These are phyloP conservation scores for Drosophila ficusphila DNA, from an alignment of 1,140 invertebrate species.

Conservation along the genomic window DNA sequence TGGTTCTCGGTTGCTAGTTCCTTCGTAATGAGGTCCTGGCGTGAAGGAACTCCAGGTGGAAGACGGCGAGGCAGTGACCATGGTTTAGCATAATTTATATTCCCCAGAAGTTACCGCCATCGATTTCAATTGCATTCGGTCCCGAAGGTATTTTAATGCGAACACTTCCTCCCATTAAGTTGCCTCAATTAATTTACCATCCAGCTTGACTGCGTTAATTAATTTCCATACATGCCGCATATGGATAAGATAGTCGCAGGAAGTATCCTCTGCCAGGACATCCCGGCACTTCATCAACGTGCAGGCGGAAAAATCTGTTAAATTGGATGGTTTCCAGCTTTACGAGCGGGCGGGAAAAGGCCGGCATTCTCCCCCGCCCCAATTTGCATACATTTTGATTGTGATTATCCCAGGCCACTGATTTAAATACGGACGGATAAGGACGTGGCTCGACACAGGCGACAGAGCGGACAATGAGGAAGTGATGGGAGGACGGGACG, in stretches of 20 bases:
- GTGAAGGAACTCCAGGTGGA: not conserved
- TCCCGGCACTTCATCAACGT: slow-evolving; percentile 40
- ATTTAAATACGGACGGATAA: slow-evolving; percentile 66
- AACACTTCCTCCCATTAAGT: slow-evolving; percentile 43
- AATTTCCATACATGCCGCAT: slow-evolving; percentile 48
- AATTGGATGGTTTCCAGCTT: slow-evolving; percentile 66
- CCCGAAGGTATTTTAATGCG: slow-evolving; percentile 20
- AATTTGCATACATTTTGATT: slow-evolving; percentile 79
- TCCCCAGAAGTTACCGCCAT: slow-evolving; percentile 1
- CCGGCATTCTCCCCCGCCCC: slow-evolving; percentile 44
- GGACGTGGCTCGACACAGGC: slow-evolving; percentile 12
- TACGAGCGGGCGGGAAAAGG: slow-evolving; percentile 25
- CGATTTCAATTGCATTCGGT: slow-evolving; percentile 5
- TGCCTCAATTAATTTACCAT: slow-evolving; percentile 51
- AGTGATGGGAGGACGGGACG: no score
- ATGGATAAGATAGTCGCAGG: slow-evolving; percentile 7
- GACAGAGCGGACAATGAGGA: slow-evolving; percentile 15
- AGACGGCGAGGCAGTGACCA: slow-evolving; percentile 11
- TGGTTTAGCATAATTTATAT: slow-evolving; percentile 45
- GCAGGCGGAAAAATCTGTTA: slow-evolving; percentile 60
- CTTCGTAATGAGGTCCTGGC: slow-evolving; percentile 38
- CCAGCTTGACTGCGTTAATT: slow-evolving; percentile 65
- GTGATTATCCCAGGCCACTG: slow-evolving; percentile 73
- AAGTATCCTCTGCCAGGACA: slow-evolving; percentile 15
- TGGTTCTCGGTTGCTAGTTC: not conserved